Conservation (phyloP, 1,140 invertebrate genomes). For the Heliconius congener region DNA sequence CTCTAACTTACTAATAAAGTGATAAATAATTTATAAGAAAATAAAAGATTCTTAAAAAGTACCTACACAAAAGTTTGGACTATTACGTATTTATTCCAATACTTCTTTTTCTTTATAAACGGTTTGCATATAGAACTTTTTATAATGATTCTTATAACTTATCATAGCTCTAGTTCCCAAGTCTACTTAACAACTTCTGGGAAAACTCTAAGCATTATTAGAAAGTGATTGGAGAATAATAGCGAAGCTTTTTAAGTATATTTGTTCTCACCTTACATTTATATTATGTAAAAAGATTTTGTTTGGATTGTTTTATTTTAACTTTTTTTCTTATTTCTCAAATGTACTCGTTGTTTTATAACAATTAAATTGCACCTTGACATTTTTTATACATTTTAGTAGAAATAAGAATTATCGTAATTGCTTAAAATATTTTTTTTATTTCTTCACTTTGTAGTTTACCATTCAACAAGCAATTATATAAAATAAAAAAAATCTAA, state of each 20-base stretch:
- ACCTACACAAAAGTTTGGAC: background rate
- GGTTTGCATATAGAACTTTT: slow-evolving; percentile 2
- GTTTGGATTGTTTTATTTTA: background rate
- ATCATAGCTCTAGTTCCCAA: background rate
- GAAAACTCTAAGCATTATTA: background rate
- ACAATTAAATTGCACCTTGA: too few relatives aligned
- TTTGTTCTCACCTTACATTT: background rate
- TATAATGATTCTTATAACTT: slow-evolving; percentile 9
- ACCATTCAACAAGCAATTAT: too few relatives aligned
- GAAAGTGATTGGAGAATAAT: slow-evolving; percentile 1
- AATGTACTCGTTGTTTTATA: too few relatives aligned
- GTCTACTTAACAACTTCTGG: slow-evolving; percentile 6
- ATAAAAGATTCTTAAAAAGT: background rate
- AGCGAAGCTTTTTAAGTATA: background rate
- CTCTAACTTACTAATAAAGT: background rate
- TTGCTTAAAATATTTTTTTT: too few relatives aligned
- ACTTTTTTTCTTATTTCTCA: too few relatives aligned
- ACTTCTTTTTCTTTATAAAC: background rate
- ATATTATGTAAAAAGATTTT: background rate
- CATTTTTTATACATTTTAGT: too few relatives aligned
- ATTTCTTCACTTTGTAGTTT: too few relatives aligned
- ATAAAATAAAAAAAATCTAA: too few relatives aligned
- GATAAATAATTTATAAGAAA: background rate
- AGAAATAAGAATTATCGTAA: too few relatives aligned
- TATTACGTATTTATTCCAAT: background rate